Percentiles rank a stretch among this genome's conserved stretches.
Conservation (phyloP, 2,113 vertebrate genomes). For the Pampusana beccarii region DNA sequence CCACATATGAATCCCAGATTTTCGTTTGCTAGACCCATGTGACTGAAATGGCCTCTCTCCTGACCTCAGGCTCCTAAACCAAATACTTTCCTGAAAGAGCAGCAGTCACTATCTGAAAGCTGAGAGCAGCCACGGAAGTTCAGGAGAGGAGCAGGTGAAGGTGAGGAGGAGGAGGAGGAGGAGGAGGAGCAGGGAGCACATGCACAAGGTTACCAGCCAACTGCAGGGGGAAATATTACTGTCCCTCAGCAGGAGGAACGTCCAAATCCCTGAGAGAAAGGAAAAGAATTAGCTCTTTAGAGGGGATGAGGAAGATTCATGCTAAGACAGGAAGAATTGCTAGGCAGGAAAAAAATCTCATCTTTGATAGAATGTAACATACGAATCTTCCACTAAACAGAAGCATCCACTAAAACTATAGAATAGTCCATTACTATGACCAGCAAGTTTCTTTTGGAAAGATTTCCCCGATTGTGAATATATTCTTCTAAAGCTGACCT, state of each 20-base stretch:
- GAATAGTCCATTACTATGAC: neutral
- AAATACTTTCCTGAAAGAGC: neutral
- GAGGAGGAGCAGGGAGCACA: neutral
- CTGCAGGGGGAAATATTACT: neutral
- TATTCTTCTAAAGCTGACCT: neutral
- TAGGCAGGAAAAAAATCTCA: neutral
- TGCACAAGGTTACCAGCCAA: neutral
- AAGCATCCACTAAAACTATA: neutral
- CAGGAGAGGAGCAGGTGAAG: neutral
- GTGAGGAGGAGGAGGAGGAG: neutral
- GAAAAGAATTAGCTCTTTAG: neutral
- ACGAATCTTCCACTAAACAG: neutral
- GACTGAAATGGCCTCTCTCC: neutral
- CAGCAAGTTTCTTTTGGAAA: neutral
- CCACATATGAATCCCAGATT: neutral
- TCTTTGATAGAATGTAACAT: neutral
- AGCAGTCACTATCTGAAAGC: neutral
- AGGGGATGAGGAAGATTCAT: neutral
- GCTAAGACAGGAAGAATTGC: neutral
- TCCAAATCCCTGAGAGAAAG: neutral
- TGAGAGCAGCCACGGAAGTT: neutral
- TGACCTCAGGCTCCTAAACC: neutral
- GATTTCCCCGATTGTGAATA: neutral
- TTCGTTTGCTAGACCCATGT: neutral
- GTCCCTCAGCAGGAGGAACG: neutral